Conservation (phyloP, 1,140 invertebrate genomes). For the Hypsibius dujardini region DNA sequence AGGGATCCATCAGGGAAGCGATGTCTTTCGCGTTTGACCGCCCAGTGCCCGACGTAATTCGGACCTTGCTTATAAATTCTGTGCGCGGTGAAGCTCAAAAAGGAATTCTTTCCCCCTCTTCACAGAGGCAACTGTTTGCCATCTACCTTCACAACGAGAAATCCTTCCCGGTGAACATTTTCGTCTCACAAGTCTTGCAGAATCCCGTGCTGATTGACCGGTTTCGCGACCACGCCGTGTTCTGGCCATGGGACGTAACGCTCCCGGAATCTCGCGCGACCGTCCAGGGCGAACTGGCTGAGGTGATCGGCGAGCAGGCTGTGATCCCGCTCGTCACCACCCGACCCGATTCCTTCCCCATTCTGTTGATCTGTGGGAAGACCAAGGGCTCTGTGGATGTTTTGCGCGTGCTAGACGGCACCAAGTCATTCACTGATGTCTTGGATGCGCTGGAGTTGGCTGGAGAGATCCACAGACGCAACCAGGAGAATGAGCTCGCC, state of each 20-base stretch:
- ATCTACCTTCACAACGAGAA: not conserved
- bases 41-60: not conserved
- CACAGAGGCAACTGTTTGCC: not conserved
- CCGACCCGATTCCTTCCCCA: not conserved
- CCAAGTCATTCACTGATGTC: not conserved
- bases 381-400: not conserved
- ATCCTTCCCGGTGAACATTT: constrained; percentile 1
- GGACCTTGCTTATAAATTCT: not conserved
- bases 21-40: constrained; percentile 13
- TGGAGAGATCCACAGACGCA: not conserved
- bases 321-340: not conserved
- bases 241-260: constrained; percentile 14
- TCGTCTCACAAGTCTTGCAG: constrained; percentile 12
- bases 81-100: not conserved
- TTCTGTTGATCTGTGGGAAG: not conserved
- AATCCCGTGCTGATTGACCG: not conserved
- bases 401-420: not conserved
- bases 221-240: not conserved
- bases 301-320: not conserved
- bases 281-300: not conserved
- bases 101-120: not conserved
- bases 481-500: not conserved
- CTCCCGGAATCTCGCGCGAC: not conserved
- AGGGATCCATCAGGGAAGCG: not conserved
- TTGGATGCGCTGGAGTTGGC: not conserved